phyloP scores from a whole-genome alignment of 2,797 vertebrate genomes.

The Hemibagrus guttatus region DNA sequence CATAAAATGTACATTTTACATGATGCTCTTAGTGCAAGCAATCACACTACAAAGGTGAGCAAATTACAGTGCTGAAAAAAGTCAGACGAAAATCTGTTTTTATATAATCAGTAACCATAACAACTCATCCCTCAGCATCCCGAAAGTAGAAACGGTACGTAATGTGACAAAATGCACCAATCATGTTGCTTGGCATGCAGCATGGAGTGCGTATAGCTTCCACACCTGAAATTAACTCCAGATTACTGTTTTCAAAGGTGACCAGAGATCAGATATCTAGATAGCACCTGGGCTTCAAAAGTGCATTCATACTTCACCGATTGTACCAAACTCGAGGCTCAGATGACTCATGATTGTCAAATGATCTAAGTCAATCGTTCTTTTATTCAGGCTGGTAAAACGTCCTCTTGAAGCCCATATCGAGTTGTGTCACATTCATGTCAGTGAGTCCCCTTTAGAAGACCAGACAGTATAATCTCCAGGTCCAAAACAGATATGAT shows the following conservation, averaged over 20 bases:
- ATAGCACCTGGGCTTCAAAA: not conserved
- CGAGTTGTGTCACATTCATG: not conserved
- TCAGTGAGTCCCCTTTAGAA: slow-evolving; percentile 10
- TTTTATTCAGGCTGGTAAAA: not conserved
- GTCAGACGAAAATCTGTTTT: not conserved
- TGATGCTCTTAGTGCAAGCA: not conserved
- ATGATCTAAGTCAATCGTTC: not conserved
- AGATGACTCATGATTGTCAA: not conserved
- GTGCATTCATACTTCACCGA: not conserved
- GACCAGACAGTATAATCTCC: not conserved
- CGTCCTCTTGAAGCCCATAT: not conserved
- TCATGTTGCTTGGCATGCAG: not conserved
- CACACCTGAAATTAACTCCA: not conserved
- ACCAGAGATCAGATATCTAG: not conserved
- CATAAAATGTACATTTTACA: not conserved
- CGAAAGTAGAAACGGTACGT: too few species aligned
- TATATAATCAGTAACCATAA: not conserved
- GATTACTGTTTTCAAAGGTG: not conserved
- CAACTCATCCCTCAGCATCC: not conserved
- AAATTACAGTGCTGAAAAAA: not conserved
- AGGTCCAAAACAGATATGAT: slow-evolving; percentile 6
- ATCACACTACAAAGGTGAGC: not conserved
- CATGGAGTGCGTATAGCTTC: not conserved
- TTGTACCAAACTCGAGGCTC: not conserved
- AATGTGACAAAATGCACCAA: not conserved